Base-by-base conservation (phyloP, 2,888 invertebrate species). In the Cephus sareptanus region DNA sequence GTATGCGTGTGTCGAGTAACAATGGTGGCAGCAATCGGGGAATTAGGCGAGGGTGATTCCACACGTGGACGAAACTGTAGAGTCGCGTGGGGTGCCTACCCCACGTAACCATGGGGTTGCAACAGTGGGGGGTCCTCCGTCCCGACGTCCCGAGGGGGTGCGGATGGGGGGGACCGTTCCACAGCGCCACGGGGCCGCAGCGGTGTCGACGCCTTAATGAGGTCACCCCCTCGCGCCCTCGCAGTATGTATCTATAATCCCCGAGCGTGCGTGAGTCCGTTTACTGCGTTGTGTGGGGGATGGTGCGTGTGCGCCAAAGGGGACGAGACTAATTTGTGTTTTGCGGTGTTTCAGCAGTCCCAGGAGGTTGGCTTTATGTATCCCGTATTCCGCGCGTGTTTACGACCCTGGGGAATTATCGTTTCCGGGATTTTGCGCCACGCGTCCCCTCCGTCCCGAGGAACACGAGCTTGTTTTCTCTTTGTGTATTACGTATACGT, bases 151-250 rank as follows among this genome's bases (percentile, higher is more conserved):
- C 56, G 23, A 23, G 56, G 56, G 56, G 15, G 40, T 9, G 23
- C 6, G 40, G 6, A 23, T 6, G 4, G 40, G 40, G 15, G 40
- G 56, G 56, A 56, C 56, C 56, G 56, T 56, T 56, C 23, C 56
- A 56, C 56, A 9, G 9, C 23, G 56, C 23, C 56, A 9, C 56
- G 9, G 56, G 56, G 56, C 56, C 56, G 56, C 56, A 56, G 80
- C 83, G 83, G 85, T 85, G 86, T 84, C 85, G 82, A 84, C 86
- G 85, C 85, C 85, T 88, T 86, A 87, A 87, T 84, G 85, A 87
- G 86, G 82, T 79, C 73, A 76, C 56, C 73, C n/a, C 56, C 77
- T 75, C 77, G 34, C n/a, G 23, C 56, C 56, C 56, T 56, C 2
- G 2, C 56, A 23, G 56, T 56, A 56, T 56, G 56, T 56, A 56